Evolutionary conservation across 2,888 invertebrate genomes (phyloP).

Genomic region (Corythucha ciliata): DNA sequence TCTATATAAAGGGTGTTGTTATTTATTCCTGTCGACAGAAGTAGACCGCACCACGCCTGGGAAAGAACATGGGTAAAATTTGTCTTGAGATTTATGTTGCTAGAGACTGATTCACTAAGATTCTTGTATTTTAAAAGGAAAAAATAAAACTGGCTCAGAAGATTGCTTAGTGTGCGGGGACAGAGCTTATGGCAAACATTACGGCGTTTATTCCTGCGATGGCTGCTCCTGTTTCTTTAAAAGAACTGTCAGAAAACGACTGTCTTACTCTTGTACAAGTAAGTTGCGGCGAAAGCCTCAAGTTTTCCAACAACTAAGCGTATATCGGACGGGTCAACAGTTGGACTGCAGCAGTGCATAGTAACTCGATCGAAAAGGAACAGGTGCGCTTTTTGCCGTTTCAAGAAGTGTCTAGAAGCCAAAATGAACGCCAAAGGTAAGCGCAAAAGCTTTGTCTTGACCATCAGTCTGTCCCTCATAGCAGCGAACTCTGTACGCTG

Average conservation of each 20-base stretch:
- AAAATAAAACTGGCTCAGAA: too few species aligned
- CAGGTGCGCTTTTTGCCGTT: conserved; percentile 78
- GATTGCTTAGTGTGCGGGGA: conserved; percentile 70
- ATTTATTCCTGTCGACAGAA: too few species aligned
- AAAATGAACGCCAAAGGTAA: conserved; percentile 69
- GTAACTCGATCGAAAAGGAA: conserved; percentile 74
- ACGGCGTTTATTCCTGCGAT: conserved; percentile 76
- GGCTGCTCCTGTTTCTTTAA: conserved; percentile 88
- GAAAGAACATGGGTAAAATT: too few species aligned
- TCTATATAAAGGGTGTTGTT: too few species aligned
- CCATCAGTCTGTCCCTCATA: conserved; percentile 28
- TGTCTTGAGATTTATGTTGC: too few species aligned
- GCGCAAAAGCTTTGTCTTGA: conserved; percentile 5
- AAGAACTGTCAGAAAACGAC: conserved; percentile 63
- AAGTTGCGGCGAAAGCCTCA: neutral
- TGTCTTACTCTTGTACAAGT: conserved; percentile 55
- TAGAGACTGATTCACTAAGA: too few species aligned
- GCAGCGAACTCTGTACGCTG: too few species aligned
- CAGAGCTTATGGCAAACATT: conserved; percentile 73
- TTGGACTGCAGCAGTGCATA: too few species aligned
- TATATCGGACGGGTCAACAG: conserved; percentile 12
- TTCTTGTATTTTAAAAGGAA: too few species aligned
- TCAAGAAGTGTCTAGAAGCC: conserved; percentile 65
- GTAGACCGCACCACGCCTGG: too few species aligned
- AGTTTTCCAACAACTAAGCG: neutral